Conservation (phyloP, 1,140 invertebrate species). For the Leptonema lineaticorne region DNA sequence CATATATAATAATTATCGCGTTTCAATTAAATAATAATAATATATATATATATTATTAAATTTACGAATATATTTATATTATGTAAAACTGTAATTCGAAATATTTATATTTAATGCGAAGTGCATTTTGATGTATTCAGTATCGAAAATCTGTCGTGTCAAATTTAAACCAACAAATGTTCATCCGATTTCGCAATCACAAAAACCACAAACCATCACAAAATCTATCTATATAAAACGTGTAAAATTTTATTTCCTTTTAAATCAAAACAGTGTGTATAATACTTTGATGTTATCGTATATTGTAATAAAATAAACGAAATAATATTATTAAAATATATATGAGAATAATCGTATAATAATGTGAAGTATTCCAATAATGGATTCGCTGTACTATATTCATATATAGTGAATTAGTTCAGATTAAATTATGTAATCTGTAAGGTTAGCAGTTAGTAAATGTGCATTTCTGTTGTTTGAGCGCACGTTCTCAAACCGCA, state of each 20-base stretch:
- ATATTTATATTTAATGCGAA: too few relatives aligned
- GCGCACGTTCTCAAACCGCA: background rate
- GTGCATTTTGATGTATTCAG: background rate
- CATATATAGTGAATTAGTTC: constrained; percentile 2
- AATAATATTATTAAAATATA: too few relatives aligned
- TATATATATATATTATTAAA: too few relatives aligned
- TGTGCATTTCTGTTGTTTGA: background rate
- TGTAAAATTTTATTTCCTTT: background rate
- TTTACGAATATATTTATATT: too few relatives aligned
- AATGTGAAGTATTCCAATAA: constrained; percentile 13
- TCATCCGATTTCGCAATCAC: background rate
- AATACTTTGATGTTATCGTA: background rate
- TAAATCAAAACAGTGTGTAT: background rate
- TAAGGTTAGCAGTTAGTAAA: background rate
- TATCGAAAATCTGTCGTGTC: background rate
- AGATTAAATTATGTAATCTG: constrained; percentile 19
- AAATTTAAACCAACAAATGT: background rate
- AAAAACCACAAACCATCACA: background rate
- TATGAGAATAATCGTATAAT: too few relatives aligned
- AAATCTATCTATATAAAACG: background rate
- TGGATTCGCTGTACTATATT: constrained; percentile 3
- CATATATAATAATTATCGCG: too few relatives aligned
- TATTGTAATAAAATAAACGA: constrained; percentile 14
- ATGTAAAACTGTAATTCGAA: too few relatives aligned
- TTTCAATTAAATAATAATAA: too few relatives aligned